Base-by-base conservation (phyloP, 2,797 vertebrate genomes). In the Hafferia zeledoni region DNA sequence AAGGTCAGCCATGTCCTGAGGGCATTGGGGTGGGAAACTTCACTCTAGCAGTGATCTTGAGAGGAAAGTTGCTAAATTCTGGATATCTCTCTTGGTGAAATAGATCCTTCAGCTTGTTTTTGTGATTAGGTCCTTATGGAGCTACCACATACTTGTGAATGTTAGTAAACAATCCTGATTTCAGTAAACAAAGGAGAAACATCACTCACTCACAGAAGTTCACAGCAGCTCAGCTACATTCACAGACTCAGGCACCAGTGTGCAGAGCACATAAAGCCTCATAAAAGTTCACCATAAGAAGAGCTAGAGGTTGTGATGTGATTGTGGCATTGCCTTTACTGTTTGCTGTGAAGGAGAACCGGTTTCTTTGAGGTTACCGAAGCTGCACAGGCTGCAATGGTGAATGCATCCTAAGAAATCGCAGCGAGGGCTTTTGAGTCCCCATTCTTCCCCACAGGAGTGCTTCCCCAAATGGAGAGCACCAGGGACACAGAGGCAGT, bases 281-380 rank as follows among this genome's bases (percentile, higher is more conserved):
- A 20, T n/a, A 31, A 28, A 60, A 81, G 39, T 3, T 52, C 52
- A 17, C 24, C 7, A 2, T 7, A 44, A 55, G 43, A 63, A 67
- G n/a, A 75, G 23, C 9, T 33, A 44, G 64, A 77, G 4, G 31
- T 9, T 50, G 27, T 10, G 12, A 57, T 17, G 5, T 11, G 57
- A 39, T 28, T 27, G 31, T 49, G 55, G 43, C 27, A 24, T 28
- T 57, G 49, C 59, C n/a, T 50, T 47, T 77, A 35, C 33, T 37
- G 0, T 75, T 70, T 75, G 24, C 37, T n/a, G 7, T 12, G 5
- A 39, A 71, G 39, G 24, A 13, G 7, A 84, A 27, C 0, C 0
- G 10, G 13, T 70, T 87, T 69, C 56, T 63, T 22, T 33, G 41
- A 46, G 31, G 28, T 70, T 53, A 50, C 17, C 25, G 19, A 78